Percentiles rank a stretch among this genome's conserved stretches.
These are phyloP conservation scores for Hylia prasina DNA, from an alignment of 2,113 vertebrate species.

Conservation along the genomic window DNA sequence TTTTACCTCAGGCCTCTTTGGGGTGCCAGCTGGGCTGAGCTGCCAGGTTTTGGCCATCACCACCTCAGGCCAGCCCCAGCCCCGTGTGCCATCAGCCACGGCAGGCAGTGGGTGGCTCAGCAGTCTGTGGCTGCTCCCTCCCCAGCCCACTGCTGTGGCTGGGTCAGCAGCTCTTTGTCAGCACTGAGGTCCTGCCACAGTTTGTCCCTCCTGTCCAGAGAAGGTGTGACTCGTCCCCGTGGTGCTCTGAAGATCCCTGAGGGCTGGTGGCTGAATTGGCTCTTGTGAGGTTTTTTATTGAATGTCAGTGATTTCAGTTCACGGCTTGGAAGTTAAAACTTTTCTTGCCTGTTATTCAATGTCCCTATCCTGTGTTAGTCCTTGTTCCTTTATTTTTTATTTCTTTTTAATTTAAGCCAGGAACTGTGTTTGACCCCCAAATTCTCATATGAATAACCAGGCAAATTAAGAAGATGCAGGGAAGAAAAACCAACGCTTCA, in stretches of 20 bases:
- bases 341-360: neutral
- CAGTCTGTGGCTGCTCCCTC: neutral
- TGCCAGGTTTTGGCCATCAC: fast-evolving
- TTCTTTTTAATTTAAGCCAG: neutral
- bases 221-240: fast-evolving
- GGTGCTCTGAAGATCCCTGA: neutral
- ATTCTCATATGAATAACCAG: neutral
- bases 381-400: neutral
- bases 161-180: neutral
- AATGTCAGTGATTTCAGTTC: neutral
- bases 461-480: neutral
- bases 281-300: neutral
- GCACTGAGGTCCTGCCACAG: neutral
- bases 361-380: neutral
- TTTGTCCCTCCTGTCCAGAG: neutral
- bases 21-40: neutral
- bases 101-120: neutral
- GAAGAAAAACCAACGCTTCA: neutral
- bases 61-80: neutral
- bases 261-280: neutral
- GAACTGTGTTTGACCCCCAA: neutral
- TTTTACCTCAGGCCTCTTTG: neutral
- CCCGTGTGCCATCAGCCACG: fast-evolving
- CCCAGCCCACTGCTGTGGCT: neutral
- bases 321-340: neutral